These are phyloP conservation scores for Pterostichus madidus DNA, from an alignment of 2,888 invertebrate genomes.

Conservation along the genomic window DNA sequence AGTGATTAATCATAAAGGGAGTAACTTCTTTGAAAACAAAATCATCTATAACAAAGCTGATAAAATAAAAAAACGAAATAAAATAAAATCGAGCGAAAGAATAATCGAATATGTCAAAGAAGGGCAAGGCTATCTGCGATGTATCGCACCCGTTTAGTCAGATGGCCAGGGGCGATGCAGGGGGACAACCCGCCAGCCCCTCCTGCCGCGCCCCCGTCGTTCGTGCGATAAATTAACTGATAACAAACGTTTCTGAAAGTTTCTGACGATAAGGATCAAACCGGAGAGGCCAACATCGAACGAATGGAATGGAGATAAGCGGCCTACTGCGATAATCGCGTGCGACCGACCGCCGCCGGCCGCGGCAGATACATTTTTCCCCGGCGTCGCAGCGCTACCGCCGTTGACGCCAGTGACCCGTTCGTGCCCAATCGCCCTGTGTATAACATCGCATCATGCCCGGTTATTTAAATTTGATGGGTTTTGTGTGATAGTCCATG, in stretches of 20 bases:
- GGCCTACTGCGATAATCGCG: slow-evolving; percentile 56
- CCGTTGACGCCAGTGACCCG: not conserved
- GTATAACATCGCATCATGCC: slow-evolving; percentile 31
- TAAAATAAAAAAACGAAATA: slow-evolving; percentile 20
- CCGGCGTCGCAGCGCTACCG: slow-evolving; percentile 31
- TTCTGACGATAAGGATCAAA: slow-evolving; percentile 58
- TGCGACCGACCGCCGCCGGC: slow-evolving; percentile 40
- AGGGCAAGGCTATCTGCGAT: slow-evolving; percentile 39
- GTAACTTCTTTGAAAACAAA: slow-evolving; percentile 38
- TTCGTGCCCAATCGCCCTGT: slow-evolving; percentile 35
- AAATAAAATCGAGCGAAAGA: slow-evolving; percentile 41
- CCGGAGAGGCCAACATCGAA: slow-evolving; percentile 56
- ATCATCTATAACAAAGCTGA: slow-evolving; percentile 28
- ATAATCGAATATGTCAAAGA: slow-evolving; percentile 49
- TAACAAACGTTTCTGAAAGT: slow-evolving; percentile 65
- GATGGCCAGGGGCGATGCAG: slow-evolving; percentile 27
- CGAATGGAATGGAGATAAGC: slow-evolving; percentile 51
- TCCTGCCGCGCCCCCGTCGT: not conserved
- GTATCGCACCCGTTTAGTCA: slow-evolving; percentile 45
- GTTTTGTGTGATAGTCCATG: slow-evolving; percentile 33
- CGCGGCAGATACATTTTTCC: slow-evolving; percentile 41
- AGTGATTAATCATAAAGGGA: not conserved
- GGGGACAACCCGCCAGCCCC: slow-evolving; percentile 7
- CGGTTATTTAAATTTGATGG: slow-evolving; percentile 43
- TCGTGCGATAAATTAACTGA: slow-evolving; percentile 66